A percentile compares a stretch with the other conserved stretches of the same genome.
Conservation (phyloP, 2,797 vertebrate genomes). For the Monodelphis domestica region DNA sequence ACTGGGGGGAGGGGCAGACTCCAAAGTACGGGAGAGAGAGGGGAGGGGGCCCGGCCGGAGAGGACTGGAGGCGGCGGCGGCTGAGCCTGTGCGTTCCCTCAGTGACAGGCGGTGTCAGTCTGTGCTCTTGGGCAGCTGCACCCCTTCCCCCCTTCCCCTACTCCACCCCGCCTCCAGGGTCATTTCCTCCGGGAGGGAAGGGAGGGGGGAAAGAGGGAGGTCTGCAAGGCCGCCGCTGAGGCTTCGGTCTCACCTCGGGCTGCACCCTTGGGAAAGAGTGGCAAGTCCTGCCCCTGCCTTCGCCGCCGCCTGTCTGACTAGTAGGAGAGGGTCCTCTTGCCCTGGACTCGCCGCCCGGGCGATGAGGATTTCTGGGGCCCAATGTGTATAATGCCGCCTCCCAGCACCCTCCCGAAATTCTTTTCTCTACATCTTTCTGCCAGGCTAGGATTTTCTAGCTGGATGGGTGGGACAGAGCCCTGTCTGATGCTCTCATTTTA, state of each 20-base stretch:
- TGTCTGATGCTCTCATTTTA: background rate
- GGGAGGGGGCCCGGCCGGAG: background rate
- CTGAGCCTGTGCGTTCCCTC: constrained; percentile 58
- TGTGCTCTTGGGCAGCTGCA: constrained; percentile 43
- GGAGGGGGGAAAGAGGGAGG: constrained; percentile 70
- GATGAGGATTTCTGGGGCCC: background rate
- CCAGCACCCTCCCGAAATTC: constrained; percentile 7
- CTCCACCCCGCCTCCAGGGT: constrained; percentile 47
- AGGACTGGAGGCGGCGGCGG: background rate
- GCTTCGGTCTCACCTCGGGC: background rate
- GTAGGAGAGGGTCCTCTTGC: background rate
- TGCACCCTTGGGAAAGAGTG: background rate
- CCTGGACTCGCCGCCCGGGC: background rate
- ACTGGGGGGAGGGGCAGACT: background rate
- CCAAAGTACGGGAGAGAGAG: background rate
- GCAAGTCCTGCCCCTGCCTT: background rate
- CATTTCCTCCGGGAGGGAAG: constrained; percentile 72
- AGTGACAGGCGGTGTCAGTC: constrained; percentile 75
- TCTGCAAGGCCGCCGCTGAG: constrained; percentile 44
- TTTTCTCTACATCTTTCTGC: background rate
- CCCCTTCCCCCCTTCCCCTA: background rate
- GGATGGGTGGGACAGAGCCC: background rate
- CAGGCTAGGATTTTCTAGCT: background rate
- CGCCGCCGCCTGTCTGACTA: background rate
- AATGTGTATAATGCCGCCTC: background rate